Percentiles rank a stretch among this genome's conserved stretches.
These are phyloP conservation scores for Stegostoma tigrinum DNA, from an alignment of 2,113 vertebrate genomes.

Conservation along the genomic window DNA sequence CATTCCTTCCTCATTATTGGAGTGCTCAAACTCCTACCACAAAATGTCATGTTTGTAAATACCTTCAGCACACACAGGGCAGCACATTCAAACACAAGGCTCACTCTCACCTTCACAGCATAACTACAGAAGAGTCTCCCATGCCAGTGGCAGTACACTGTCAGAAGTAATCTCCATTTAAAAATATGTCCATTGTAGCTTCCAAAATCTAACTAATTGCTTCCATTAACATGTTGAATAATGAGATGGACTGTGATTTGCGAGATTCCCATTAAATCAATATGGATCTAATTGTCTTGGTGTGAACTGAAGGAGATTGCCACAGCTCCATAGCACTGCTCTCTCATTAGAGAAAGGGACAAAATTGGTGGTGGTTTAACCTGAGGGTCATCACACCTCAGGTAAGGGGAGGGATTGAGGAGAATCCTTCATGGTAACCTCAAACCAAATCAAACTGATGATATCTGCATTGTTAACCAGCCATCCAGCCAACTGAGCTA, in stretches of 20 bases:
- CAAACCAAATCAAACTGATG: too few species aligned
- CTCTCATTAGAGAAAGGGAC: too few species aligned
- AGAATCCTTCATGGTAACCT: too few species aligned
- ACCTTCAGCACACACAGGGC: not conserved
- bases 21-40: not conserved
- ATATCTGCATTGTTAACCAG: too few species aligned
- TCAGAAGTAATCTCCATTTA: not conserved
- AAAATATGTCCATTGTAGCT: not conserved
- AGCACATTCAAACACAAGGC: not conserved
- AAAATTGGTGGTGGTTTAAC: too few species aligned
- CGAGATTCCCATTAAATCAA: not conserved
- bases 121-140: not conserved
- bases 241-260: not conserved
- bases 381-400: too few species aligned
- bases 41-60: not conserved
- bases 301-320: not conserved
- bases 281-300: not conserved
- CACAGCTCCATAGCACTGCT: too few species aligned
- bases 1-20: not conserved
- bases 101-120: not conserved
- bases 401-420: too few species aligned
- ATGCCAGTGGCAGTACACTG: not conserved
- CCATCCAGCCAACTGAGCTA: too few species aligned
- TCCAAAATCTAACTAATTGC: not conserved
- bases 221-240: not conserved